phyloP scores from a whole-genome alignment of 2,888 invertebrate species.

The Lycaena phlaeas region DNA sequence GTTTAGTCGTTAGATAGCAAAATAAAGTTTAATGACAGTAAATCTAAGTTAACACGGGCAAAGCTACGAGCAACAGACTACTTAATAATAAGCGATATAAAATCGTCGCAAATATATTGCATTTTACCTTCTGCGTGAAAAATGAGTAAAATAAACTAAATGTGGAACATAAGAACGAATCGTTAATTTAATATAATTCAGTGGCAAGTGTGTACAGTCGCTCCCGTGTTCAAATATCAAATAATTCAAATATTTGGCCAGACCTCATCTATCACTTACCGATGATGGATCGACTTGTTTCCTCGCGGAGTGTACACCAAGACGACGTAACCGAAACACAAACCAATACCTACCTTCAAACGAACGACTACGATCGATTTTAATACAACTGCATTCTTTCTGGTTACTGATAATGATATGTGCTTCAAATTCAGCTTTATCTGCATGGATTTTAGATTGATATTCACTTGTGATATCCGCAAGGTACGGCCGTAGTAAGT shows the following conservation, averaged over 20 bases:
- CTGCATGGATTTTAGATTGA: constrained; percentile 17
- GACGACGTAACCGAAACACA: constrained; percentile 22
- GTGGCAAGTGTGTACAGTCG: constrained; percentile 31
- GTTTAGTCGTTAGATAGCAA: no score
- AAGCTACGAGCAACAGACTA: no score
- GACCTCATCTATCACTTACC: constrained; percentile 64
- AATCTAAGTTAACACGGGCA: no score
- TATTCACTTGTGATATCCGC: constrained; percentile 15
- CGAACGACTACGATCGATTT: not conserved
- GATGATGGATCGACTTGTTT: constrained; percentile 59
- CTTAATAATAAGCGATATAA: no score
- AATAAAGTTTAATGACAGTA: no score
- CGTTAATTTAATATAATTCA: constrained; percentile 12
- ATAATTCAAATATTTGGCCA: constrained; percentile 68
- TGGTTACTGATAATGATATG: not conserved
- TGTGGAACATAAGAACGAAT: not conserved
- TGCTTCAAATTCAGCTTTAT: constrained; percentile 8
- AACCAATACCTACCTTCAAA: constrained; percentile 15
- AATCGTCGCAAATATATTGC: no score
- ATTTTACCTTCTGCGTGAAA: no score
- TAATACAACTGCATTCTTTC: not conserved
- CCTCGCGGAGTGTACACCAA: constrained; percentile 17
- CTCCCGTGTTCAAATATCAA: constrained; percentile 39
- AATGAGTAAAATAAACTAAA: no score
- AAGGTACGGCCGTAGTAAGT: constrained; percentile 24